A percentile compares a stretch with the other conserved stretches of the same genome.
Conservation (phyloP, 2,888 invertebrate species). For the Formica aserva region DNA sequence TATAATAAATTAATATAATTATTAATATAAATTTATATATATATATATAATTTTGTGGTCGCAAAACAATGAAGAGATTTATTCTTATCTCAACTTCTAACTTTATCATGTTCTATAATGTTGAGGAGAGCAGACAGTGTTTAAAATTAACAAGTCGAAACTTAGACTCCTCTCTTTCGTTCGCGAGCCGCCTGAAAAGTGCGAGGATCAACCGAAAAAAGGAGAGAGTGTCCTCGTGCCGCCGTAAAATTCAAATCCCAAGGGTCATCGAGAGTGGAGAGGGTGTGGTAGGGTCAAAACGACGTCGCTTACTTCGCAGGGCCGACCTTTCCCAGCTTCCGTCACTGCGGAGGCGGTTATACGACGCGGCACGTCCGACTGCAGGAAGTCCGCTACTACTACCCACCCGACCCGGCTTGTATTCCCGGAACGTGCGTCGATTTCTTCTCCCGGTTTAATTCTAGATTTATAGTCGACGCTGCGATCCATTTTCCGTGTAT, state of each 20-base stretch:
- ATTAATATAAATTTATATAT: no score
- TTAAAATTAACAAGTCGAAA: conserved; percentile 5
- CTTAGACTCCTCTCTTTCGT: not conserved
- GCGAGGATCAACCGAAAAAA: not conserved
- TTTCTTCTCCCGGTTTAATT: conserved; percentile 74
- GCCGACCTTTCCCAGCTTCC: conserved; percentile 69
- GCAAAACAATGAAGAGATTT: not conserved
- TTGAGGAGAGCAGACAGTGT: not conserved
- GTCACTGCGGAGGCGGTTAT: conserved; percentile 68
- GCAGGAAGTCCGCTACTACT: conserved; percentile 75
- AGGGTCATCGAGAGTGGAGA: conserved; percentile 53
- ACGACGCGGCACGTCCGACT: conserved; percentile 70
- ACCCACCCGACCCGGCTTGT: conserved; percentile 66
- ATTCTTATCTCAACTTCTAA: not conserved
- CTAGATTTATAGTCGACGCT: conserved; percentile 49
- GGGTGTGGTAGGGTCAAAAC: not conserved
- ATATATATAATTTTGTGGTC: not conserved
- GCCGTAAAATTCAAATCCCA: conserved; percentile 69
- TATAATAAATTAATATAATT: no score
- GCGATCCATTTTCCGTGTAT: conserved; percentile 52
- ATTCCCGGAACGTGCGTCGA: conserved; percentile 80
- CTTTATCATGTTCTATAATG: not conserved
- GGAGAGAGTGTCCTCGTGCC: conserved; percentile 8
- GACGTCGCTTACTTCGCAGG: conserved; percentile 43
- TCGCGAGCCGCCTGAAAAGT: not conserved